Base-by-base conservation (phyloP, 2,888 invertebrate species). In the Disparrhopalites patrizii region DNA sequence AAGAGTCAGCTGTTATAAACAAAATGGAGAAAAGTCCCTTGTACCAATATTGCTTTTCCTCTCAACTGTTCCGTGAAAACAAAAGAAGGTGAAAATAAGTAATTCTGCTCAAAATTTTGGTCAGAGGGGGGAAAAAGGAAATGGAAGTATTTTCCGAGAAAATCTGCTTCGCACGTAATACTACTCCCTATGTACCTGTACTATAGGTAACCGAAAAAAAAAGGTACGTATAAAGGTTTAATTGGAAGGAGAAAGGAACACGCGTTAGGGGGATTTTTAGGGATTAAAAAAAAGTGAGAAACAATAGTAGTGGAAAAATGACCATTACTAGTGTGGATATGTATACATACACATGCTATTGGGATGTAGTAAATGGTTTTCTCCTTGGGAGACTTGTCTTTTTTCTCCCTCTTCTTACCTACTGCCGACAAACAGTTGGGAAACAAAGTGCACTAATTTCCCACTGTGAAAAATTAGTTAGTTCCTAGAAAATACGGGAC, bases 381-480 rank as follows among this genome's bases (percentile, higher is more conserved):
- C 43, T 5, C 20, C 43, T 43, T 43, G 43, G 43, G 43, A 43
- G 43, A 43, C 43, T 43, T 5, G n/a, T 4, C 43, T 30, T 15
- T 52, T 43, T 3, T 43, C 20, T 51, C 3, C 7, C 27, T 7
- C 10, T 13, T 20, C 18, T 31, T 30, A 15, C n/a, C 30, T 28
- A 33, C 25, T 28, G 61, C 61, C 51, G 61, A 51, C 47, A 61
- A 61, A 50, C 61, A 51, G 54, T 43, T 40, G 55, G 43, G 40
- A 64, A 64, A 64, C 56, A 56, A 64, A 64, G 56, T 64, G 56
- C 33, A 50, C 64, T 57, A 64, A 64, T 55, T 63, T 60, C 63
- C 57, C 64, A 63, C 63, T 67, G 63, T 67, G 67, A 67, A 64
- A 67, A 64, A 64, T 64, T 54, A 55, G 57, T 57, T 56, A 20